A percentile compares a stretch with the other conserved stretches of the same genome.
phyloP scores from a whole-genome alignment of 2,888 invertebrate species.

The Andrena hattorfiana region DNA sequence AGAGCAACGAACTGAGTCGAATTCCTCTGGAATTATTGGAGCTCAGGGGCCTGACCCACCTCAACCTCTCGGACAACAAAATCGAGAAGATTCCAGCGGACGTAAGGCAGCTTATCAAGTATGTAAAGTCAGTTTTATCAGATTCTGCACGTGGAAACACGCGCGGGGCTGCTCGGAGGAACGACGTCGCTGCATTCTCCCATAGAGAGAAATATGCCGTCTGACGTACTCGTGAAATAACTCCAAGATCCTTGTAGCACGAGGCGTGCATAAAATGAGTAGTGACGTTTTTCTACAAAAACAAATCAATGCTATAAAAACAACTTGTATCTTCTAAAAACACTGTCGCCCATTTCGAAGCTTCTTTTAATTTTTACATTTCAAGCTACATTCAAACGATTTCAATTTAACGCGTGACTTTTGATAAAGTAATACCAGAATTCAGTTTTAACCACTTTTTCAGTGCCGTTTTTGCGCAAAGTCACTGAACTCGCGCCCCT shows the following conservation, averaged over 20 bases:
- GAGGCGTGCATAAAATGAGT: background rate
- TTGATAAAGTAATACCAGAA: background rate
- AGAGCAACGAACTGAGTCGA: conserved; percentile 87
- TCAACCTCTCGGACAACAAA: conserved; percentile 90
- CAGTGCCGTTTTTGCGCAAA: background rate
- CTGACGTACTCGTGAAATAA: background rate
- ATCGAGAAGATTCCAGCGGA: conserved; percentile 88
- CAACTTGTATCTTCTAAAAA: background rate
- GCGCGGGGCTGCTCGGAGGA: background rate
- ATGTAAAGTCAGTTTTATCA: conserved; percentile 79
- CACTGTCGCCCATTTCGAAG: background rate
- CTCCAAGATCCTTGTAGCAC: background rate
- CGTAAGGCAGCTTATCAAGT: conserved; percentile 87
- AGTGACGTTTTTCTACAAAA: background rate
- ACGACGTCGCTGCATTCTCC: background rate
- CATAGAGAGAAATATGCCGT: background rate
- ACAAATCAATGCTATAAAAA: background rate
- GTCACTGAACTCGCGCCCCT: too few species aligned
- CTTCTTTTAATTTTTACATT: background rate
- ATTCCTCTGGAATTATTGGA: conserved; percentile 88
- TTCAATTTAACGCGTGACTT: background rate
- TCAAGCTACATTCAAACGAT: background rate
- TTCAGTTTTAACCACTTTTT: background rate
- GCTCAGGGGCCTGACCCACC: conserved; percentile 87
- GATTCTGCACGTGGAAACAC: background rate